Base-by-base conservation (phyloP, 2,888 invertebrate genomes). In the Arctia plantaginis region DNA sequence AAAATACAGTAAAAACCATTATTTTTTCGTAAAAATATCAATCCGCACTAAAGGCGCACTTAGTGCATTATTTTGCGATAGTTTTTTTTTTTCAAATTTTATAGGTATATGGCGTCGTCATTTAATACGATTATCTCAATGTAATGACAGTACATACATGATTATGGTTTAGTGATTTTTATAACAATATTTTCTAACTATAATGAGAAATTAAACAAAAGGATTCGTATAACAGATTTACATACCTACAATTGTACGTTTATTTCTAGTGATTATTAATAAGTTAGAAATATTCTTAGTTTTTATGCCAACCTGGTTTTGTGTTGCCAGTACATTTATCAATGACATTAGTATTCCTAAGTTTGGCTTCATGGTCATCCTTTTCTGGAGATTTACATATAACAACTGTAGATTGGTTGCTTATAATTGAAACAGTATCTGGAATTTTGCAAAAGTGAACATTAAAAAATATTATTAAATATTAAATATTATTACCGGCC, bases 321-420 rank as follows among this genome's bases (percentile, higher is more conserved):
- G 27, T 15, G 59, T 69, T 39, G 39, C 55, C 20, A 7, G 67
- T 69, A 51, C 55, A 69, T 30, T 64, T 62, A 35, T 70, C 41
- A 6, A 27, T 30, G 1, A 64, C 20, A 30, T 62, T 27, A 51
- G 55, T 20, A 70, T 41, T 13, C 20, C 27, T 44, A 15, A 23
- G 23, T 30, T 64, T 41, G 0, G 44, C 30, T 27, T 39, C 64
- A 33, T 33, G 27, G 30, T 33, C 44, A 33, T 30, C 44, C 20
- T 64, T 33, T 3, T 55, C 39, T 39, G 35, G 55, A 20, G 55
- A 8, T 55, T n/a, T 59, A 55, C 69, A 47, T 27, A 47, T 44
- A 33, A 67, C 47, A 23, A 67, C 67, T 33, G 67, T 67, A 12
- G 67, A 47, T 67, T 33, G 44, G 23, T 67, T 47, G 41, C 23